These are phyloP conservation scores for Pomatorhinus ruficollis DNA, from an alignment of 2,113 vertebrate genomes.

Conservation along the genomic window DNA sequence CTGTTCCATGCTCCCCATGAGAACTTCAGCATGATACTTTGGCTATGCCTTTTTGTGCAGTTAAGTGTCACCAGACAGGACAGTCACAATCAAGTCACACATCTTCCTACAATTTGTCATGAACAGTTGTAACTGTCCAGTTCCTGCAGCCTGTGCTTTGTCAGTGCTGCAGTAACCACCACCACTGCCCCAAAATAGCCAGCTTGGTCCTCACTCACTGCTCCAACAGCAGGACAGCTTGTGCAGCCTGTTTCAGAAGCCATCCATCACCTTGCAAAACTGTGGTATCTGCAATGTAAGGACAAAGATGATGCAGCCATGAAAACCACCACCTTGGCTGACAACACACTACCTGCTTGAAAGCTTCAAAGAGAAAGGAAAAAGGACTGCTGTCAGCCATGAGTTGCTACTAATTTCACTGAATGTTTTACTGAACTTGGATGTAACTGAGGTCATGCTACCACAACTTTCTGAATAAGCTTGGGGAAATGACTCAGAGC, in stretches of 20 bases:
- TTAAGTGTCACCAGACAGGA: neutral
- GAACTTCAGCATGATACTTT: neutral
- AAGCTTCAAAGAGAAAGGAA: neutral
- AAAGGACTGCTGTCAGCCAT: neutral
- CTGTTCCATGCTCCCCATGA: neutral
- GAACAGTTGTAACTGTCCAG: neutral
- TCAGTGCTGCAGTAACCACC: neutral
- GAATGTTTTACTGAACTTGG: rapidly evolving
- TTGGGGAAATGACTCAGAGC: neutral
- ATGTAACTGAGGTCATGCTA: neutral
- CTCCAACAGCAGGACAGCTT: neutral
- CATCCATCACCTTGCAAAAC: neutral
- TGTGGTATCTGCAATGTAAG: neutral
- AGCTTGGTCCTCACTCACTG: rapidly evolving
- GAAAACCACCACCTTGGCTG: neutral
- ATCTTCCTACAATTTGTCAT: neutral
- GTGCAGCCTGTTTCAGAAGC: neutral
- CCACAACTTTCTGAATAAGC: neutral
- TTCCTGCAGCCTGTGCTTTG: neutral
- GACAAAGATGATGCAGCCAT: neutral
- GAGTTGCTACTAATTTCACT: neutral
- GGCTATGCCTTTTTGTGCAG: neutral
- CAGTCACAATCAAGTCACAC: neutral
- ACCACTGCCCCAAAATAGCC: rapidly evolving
- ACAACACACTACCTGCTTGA: neutral